Evolutionary conservation across 1,140 invertebrate species (phyloP), one percentile per base, ranked within the genome.

Genomic region (Hirudo medicinalis): DNA sequence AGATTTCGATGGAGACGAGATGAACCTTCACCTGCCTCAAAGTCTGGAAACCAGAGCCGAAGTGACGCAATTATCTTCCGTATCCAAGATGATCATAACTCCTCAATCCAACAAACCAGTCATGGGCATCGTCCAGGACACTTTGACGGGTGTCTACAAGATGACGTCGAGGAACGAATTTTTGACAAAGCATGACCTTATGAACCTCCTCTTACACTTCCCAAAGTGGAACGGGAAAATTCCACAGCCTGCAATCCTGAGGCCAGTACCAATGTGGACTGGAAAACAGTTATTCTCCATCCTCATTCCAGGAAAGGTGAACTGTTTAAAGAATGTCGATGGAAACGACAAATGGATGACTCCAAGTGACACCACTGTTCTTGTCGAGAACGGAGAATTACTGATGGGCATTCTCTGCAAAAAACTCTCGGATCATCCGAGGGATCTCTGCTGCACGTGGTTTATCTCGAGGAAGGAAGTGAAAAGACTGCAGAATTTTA

Each of bases 271-370:
- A 0, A 79, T 99, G 60, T 99, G 97, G 97, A 99, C 97, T 0
- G 87, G 87, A 0, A 99, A 99, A 83, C 97, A 99, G 83, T 85
- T 99, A 27, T 99, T 99, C 80, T 93, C 95, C 0, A 82, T 99
- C 0, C 97, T 99, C 74, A 99, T 99, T 80, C 97, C 97, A 54
- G 95, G 95, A 43, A 94, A 96, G 79, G 92, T 99, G 0, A 99
- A 99, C 80, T 90, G 96, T 87, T 91, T 97, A 75, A 87, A 95
- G 75, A 97, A 93, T 20, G 96, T 99, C 83, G 94, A 91, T 20
- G 97, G 94, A 95, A 95, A 80, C 99, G 95, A 95, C 98, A 99
- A n/a, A n/a, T n/a, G n/a, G n/a, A n/a, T n/a, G 72, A 98, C 95
- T 57, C 95, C 95, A 8, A 97, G 96, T 75, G 97, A 99, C 78